Evolutionary conservation across 2,113 vertebrate species (phyloP), one percentile per base, ranked within the genome.

Genomic region (Peromyscus californicus): DNA sequence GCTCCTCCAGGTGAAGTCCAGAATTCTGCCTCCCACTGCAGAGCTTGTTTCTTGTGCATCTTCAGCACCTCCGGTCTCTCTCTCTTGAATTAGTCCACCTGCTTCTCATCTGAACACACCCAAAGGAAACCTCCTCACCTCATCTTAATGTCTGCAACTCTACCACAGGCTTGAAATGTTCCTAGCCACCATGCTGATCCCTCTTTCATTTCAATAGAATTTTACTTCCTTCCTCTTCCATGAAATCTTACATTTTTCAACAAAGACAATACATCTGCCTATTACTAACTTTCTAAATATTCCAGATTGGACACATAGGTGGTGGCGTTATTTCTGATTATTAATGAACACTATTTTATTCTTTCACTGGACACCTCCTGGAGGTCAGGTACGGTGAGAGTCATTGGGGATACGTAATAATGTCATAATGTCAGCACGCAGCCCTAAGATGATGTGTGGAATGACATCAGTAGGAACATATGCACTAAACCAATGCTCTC

Each of bases 351-450:
- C 7, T 89, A 33, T 57, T 76, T 89, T 39, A 89, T 80, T 87
- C 54, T 39, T 67, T 75, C 45, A 39, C 33, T 63, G 88, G 88
- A 82, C 39, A 93, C 79, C n/a, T 88, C 82, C 59, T 89, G 65
- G 80, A 97, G 51, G 39, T 89, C 72, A 94, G 92, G 80, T 31
- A n/a, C 39, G 26, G 26, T 63, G 65, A 31, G 54, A 31, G 78
- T 57, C 70, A 39, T 2, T 4, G 76, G 79, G 59, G 63, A 80
- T 57, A 36, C 19, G 57, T 82, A 96, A 85, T n/a, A 92, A 97
- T 36, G 75, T 96, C 88, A 85, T n/a, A 92, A 97, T 36, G 75
- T 96, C 88, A 97, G 75, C 90, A 80, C 36, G 15, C 19, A 69
- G 59, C 17, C 59, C 39, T 82, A 45, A 42, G 78, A 86, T 70